phyloP scores from a whole-genome alignment of 2,797 vertebrate species.

The Acropternis orthonyx region DNA sequence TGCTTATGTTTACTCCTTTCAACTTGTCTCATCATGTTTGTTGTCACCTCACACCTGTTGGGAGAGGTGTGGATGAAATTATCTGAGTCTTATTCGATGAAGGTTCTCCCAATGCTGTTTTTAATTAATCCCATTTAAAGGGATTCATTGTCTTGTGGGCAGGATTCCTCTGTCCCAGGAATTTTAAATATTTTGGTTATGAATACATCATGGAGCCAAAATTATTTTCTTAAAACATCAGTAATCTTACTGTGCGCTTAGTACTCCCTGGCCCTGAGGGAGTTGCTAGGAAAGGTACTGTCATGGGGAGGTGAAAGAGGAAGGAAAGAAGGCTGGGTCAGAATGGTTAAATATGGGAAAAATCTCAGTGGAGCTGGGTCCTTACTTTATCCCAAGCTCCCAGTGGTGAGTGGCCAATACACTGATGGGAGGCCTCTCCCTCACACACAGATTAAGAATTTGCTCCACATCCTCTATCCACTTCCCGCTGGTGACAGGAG shows the following conservation, averaged over 20 bases:
- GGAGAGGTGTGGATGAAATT: slow-evolving; percentile 35
- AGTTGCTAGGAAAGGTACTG: neutral
- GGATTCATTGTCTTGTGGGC: neutral
- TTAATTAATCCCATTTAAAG: slow-evolving; percentile 39
- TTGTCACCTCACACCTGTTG: slow-evolving; percentile 7
- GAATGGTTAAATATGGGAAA: neutral
- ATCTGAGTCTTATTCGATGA: neutral
- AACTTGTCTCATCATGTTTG: neutral
- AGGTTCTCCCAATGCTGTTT: neutral
- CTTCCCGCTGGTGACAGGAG: neutral
- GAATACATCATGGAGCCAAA: neutral
- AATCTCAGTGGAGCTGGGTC: neutral
- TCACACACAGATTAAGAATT: neutral
- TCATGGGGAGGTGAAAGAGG: neutral
- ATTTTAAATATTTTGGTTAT: slow-evolving; percentile 32
- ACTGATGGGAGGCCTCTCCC: neutral
- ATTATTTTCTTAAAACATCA: neutral
- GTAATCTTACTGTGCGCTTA: neutral
- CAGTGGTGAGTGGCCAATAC: neutral
- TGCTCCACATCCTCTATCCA: neutral
- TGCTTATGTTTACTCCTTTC: neutral
- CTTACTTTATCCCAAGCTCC: neutral
- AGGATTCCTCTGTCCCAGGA: neutral
- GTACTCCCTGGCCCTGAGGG: neutral
- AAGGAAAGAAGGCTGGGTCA: neutral